These are phyloP conservation scores for Girardia tigrina DNA, from an alignment of 2,888 invertebrate species.

Conservation along the genomic window DNA sequence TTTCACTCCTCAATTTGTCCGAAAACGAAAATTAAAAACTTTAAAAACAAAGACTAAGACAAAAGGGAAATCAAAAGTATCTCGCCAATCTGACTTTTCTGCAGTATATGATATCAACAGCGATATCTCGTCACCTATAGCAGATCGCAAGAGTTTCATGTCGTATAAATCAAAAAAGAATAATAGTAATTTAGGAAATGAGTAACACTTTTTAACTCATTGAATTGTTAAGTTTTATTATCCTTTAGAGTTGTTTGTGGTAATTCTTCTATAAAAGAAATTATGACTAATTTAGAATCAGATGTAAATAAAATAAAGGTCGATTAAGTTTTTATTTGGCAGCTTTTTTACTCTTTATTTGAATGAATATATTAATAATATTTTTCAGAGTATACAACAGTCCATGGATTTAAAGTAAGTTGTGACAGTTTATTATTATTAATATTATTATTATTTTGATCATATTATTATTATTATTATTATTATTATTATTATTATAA, in stretches of 20 bases:
- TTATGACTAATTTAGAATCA: slow-evolving; percentile 11
- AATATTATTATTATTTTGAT: no score
- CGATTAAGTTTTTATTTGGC: background rate
- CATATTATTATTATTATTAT: no score
- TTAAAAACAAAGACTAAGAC: slow-evolving; percentile 7
- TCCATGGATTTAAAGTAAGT: background rate
- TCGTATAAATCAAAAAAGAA: background rate
- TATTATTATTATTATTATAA: no score
- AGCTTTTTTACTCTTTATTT: no score
- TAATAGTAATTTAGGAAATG: background rate
- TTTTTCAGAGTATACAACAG: background rate
- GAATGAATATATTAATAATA: no score
- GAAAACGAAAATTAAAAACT: background rate
- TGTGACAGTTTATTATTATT: background rate
- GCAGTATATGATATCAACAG: background rate
- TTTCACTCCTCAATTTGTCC: background rate
- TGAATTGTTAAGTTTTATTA: background rate
- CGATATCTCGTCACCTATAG: background rate
- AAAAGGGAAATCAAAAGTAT: background rate
- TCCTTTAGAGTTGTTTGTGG: background rate
- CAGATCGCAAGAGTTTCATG: background rate
- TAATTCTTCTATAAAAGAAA: background rate
- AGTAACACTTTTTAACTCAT: no score
- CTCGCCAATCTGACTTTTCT: background rate
- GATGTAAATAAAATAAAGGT: background rate